Conservation (phyloP, 2,888 invertebrate species). For the Elegia similella region DNA sequence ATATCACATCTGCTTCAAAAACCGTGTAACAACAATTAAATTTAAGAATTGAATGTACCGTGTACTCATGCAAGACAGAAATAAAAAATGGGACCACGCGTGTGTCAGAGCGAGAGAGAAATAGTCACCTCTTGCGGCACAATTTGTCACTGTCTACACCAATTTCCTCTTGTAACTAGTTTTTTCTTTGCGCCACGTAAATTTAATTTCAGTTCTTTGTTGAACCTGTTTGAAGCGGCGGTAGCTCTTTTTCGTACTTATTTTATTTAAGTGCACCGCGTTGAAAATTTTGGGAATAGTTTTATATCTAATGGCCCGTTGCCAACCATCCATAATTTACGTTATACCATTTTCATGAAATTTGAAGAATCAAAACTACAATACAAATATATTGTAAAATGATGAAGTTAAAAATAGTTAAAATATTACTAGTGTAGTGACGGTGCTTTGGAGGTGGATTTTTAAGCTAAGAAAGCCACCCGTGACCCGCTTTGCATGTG, state of each 20-base stretch:
- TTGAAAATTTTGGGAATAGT: too few relatives aligned
- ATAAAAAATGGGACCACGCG: slow-evolving; percentile 40
- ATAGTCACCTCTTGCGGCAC: slow-evolving; percentile 62
- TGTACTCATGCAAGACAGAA: slow-evolving; percentile 40
- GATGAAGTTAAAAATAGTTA: too few relatives aligned
- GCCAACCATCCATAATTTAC: too few relatives aligned
- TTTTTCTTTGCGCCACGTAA: slow-evolving; percentile 78
- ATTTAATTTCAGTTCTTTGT: slow-evolving; percentile 77
- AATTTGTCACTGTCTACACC: slow-evolving; percentile 79
- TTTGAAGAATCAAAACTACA: too few relatives aligned
- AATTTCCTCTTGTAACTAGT: slow-evolving; percentile 80
- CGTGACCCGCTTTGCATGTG: too few relatives aligned
- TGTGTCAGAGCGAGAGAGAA: slow-evolving; percentile 45
- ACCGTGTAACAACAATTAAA: slow-evolving; percentile 48
- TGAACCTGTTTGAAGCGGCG: slow-evolving; percentile 61
- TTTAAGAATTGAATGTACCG: slow-evolving; percentile 47
- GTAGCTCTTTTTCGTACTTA: slow-evolving; percentile 35
- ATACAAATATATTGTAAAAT: too few relatives aligned
- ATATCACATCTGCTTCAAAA: slow-evolving; percentile 14
- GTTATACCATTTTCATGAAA: too few relatives aligned
- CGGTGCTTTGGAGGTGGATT: too few relatives aligned
- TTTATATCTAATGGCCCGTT: too few relatives aligned
- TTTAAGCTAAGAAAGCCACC: too few relatives aligned
- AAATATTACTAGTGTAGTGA: too few relatives aligned
- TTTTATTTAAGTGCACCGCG: slow-evolving; percentile 21